These are phyloP conservation scores for Lamellibrachia satsuma DNA, from an alignment of 2,888 invertebrate genomes.

Conservation along the genomic window DNA sequence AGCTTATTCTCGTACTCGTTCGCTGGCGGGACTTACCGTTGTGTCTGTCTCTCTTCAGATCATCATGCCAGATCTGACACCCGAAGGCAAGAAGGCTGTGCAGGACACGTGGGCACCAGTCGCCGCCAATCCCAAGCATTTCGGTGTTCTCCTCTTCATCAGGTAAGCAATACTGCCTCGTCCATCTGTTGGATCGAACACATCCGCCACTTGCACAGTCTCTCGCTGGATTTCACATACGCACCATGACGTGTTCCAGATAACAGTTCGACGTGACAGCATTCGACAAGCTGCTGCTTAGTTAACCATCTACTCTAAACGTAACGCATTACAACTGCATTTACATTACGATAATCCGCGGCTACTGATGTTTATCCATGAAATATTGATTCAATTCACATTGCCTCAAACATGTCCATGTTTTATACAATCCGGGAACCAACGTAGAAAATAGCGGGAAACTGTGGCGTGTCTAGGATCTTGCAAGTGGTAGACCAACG, in stretches of 20 bases:
- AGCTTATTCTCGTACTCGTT: neutral
- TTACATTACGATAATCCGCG: too few species aligned
- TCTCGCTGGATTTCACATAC: neutral
- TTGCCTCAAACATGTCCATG: too few species aligned
- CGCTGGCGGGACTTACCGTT: neutral
- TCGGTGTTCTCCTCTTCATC: slow-evolving; percentile 36
- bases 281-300: neutral
- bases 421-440: too few species aligned
- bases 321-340: too few species aligned
- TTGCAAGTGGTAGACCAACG: too few species aligned
- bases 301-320: too few species aligned
- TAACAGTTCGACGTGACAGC: neutral
- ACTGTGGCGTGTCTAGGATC: too few species aligned
- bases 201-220: neutral
- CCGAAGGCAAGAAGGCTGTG: slow-evolving; percentile 41
- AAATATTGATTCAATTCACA: too few species aligned
- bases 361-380: too few species aligned
- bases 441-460: too few species aligned
- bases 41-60: neutral
- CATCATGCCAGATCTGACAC: slow-evolving; percentile 40
- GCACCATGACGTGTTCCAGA: neutral
- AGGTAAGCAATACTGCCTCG: slow-evolving; percentile 35
- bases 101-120: slow-evolving; percentile 40
- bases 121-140: slow-evolving; percentile 34
- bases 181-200: neutral